Evolutionary conservation across 2,888 invertebrate species (phyloP), one percentile per base, ranked within the genome.

Genomic region (Hylaea fasciaria): DNA sequence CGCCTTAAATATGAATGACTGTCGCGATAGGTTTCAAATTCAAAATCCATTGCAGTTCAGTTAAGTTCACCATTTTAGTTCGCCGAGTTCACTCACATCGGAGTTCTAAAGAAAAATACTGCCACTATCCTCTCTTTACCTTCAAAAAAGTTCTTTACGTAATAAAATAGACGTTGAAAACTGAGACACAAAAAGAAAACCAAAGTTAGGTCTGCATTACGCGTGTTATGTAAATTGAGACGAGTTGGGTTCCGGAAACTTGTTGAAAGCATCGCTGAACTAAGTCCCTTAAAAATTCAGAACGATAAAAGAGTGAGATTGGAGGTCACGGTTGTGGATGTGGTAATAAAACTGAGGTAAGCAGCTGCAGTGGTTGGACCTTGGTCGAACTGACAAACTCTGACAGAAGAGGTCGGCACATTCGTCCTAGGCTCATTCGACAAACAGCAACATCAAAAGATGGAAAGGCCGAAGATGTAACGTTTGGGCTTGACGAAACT

Each of bases 161-260:
- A 61, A 69, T 68, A 61, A 64, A 65, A 62, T 58, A 65, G 63
- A 69, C 62, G 66, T 59, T 55, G 55, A 59, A 57, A 69, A 65
- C 66, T 68, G 51, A 65, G 57, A 68, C 57, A 58, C 55, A 57
- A 58, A 72, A 72, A 70, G 69, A 69, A 77, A 79, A 77, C 71
- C 73, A 67, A 86, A 87, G 83, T 86, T 86, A 74, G 71, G 69
- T 70, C 64, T 72, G 76, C 72, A 81, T 85, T 85, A 85, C 83
- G 81, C 81, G 82, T 81, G 85, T 84, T 86, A 86, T 87, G 87
- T 80, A 86, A 88, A 87, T 87, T 74, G 71, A 66, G 74, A 57
- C 56, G 74, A 80, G 74, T 76, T 76, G 66, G 64, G 63, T 57
- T 72, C 62, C 66, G 70, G 66, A 73, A 81, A 86, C 80, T 85